Conservation (phyloP, 2,888 invertebrate genomes). For the Yponomeuta plumbellus region DNA sequence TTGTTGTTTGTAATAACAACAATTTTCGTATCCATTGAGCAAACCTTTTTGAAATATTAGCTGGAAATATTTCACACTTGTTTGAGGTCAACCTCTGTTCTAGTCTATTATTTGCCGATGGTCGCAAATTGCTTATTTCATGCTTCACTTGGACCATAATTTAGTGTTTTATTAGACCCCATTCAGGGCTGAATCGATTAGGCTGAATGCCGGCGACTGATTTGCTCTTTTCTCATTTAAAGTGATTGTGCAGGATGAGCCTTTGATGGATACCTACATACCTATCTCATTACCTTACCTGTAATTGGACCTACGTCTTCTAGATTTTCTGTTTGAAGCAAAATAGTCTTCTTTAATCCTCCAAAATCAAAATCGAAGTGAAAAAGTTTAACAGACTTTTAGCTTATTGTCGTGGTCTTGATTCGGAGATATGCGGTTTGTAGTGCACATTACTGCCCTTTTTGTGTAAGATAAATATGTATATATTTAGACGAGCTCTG, state of each 20-base stretch:
- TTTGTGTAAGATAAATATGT: no score
- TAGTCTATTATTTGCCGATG: slow-evolving; percentile 20
- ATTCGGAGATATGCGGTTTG: no score
- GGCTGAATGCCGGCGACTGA: background rate
- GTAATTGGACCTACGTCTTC: background rate
- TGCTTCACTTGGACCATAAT: slow-evolving; percentile 29
- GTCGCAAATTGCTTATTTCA: slow-evolving; percentile 39
- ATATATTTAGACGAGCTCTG: no score
- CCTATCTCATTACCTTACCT: background rate
- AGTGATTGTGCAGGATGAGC: background rate
- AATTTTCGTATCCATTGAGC: no score
- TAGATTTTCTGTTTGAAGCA: background rate
- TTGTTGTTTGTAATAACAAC: no score
- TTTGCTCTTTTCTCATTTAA: slow-evolving; percentile 4
- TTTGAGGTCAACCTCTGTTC: background rate
- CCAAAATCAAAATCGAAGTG: background rate
- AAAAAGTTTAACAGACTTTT: no score
- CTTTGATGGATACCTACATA: background rate
- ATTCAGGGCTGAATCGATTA: slow-evolving; percentile 3
- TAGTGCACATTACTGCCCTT: no score
- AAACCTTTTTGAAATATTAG: background rate
- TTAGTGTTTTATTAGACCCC: slow-evolving; percentile 15
- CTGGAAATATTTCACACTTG: background rate
- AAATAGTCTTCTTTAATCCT: background rate
- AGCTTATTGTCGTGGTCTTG: no score